Base-by-base conservation (phyloP, 2,888 invertebrate species). In the Agrotis clavis region DNA sequence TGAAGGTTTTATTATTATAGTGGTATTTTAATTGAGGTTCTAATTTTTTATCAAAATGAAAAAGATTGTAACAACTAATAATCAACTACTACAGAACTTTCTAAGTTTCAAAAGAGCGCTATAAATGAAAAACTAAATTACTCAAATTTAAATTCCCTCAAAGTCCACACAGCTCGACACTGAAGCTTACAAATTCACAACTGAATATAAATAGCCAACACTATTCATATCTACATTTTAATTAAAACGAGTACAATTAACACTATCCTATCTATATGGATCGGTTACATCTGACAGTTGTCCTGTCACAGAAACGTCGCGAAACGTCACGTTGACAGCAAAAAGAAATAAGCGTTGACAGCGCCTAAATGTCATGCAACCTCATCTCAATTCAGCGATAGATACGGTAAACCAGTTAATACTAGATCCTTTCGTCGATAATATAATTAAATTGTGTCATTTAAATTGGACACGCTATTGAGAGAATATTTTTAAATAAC, bases 361-460 rank as follows among this genome's bases (percentile, higher is more conserved):
- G 19, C 51, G 35, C 56, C 51, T 57, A 80, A 81, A 81, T 80
- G 71, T 67, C 81, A 80, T 65, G 61, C 53, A 60, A 64, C 61
- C 56, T 75, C 71, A 72, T 81, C 81, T 71, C 75, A 71, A 64
- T 59, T 64, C 62, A 61, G n/a, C 11, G 13, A 59, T 83, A 70
- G 71, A 70, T 72, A 72, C 35, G 19, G 30, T 53, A 56, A 79
- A 73, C 82, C 71, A 82, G 71, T 82, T 79, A 67, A 51, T 56
- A 56, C 67, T 30, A 69, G 83, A 82, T 79, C 56, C 47, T 78
- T 72, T 63, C 48, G 25, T 64, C 41, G 79, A 80, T 80, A 83
- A 73, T 67, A 64, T 83, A 80, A 80, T 83, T 83, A 79, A 83
- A 83, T 82, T 80, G 73, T 82, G 74, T 79, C 68, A 82, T 67